Evolutionary conservation across 1,140 invertebrate species (phyloP).

Genomic region (Trigoniulus corallinus): DNA sequence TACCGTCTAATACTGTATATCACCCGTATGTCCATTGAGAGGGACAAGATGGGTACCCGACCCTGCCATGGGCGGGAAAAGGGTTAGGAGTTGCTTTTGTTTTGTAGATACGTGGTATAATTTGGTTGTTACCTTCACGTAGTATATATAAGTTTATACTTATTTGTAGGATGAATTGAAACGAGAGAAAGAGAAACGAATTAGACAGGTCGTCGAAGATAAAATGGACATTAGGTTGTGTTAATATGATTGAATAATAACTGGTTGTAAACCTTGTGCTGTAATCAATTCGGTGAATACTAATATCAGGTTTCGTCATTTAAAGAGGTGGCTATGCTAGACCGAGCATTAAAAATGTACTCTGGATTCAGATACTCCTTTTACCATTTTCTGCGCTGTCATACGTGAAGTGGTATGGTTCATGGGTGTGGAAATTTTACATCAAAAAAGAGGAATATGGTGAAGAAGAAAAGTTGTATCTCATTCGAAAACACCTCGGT

Average conservation of each 20-base stretch:
- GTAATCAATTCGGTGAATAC: background rate
- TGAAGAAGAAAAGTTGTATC: slow-evolving; percentile 61
- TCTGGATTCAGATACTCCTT: slow-evolving; percentile 65
- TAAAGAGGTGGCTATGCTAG: slow-evolving; percentile 66
- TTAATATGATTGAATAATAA: slow-evolving; percentile 3
- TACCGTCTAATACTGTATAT: too few relatives aligned
- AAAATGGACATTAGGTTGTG: slow-evolving; percentile 67
- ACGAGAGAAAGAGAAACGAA: slow-evolving; percentile 59
- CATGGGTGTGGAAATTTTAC: slow-evolving; percentile 63
- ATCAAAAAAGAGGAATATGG: slow-evolving; percentile 58
- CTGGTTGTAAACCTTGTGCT: slow-evolving; percentile 10
- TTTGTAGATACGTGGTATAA: too few relatives aligned
- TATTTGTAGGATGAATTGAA: slow-evolving; percentile 43
- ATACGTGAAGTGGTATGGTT: slow-evolving; percentile 53
- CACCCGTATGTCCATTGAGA: too few relatives aligned
- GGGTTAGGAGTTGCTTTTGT: too few relatives aligned
- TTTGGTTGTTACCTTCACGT: too few relatives aligned
- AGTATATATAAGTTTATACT: background rate
- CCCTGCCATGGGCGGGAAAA: too few relatives aligned
- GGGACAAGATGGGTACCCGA: too few relatives aligned
- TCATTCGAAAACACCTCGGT: slow-evolving; percentile 55
- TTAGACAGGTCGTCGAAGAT: slow-evolving; percentile 63
- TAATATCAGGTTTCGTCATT: too few relatives aligned
- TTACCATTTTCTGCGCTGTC: slow-evolving; percentile 48
- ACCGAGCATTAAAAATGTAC: slow-evolving; percentile 50